Evolutionary conservation across 2,888 invertebrate species (phyloP), one percentile per base, ranked within the genome.

Genomic region (Automeris io): DNA sequence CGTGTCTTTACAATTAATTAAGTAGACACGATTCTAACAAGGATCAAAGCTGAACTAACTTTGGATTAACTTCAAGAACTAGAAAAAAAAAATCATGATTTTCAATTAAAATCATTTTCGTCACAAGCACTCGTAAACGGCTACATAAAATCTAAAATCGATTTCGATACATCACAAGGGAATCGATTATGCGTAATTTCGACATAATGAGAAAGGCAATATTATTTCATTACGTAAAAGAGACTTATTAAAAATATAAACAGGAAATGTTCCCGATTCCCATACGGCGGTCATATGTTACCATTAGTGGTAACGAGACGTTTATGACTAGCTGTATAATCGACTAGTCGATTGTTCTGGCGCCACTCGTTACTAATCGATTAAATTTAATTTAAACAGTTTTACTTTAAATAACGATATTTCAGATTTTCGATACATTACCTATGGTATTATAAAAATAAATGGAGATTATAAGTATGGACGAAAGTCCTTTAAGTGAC

Each of bases 231-330:
- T 60, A 54, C 38, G 38, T 37, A 45, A 54, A 47, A 58, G 56
- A 54, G 52, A 49, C 58, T 67, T 62, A 74, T 75, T 68, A 70
- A 66, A 54, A 71, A 67, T 16, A 62, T 63, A 70, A 72, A 77
- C 76, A 78, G 78, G 75, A 77, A 70, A 72, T 54, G 68, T 61
- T 66, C 66, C 65, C 49, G 47, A 71, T 78, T 71, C 68, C 66
- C 70, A 67, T 64, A 61, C 59, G 59, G 58, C 49, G 48, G 38
- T 76, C 81, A 79, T 81, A 81, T 78, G 81, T 81, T 78, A 77
- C 76, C 68, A 76, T 81, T 78, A 78, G 64, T 43, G 55, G 65
- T 83, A 80, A 83, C 81, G 73, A 80, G 80, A 79, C 75, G 45
- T 83, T 83, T 85, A 83, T 68, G 56, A 54, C 71, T 63, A 69